A percentile compares a stretch with the other conserved stretches of the same genome.
Evolutionary conservation across 2,888 invertebrate genomes (phyloP).

Genomic region (Drosophila maculinotata): DNA sequence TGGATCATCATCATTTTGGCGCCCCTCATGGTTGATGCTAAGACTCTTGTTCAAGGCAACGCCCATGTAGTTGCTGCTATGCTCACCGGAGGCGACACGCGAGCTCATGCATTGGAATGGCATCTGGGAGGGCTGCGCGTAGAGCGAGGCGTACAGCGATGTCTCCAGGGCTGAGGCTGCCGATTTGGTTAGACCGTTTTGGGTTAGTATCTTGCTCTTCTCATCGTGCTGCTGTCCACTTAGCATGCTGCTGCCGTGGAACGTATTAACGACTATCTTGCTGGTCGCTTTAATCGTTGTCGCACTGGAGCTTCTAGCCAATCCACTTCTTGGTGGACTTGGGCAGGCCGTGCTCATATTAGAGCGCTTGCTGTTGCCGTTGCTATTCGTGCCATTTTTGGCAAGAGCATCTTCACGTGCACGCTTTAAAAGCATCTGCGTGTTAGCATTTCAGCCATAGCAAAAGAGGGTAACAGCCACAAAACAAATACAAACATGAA

Average conservation of each 20-base stretch:
- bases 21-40: conserved; percentile 31
- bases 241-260: conserved; percentile 84
- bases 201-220: conserved; percentile 79
- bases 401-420: conserved; percentile 78
- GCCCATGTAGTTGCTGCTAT: conserved; percentile 59
- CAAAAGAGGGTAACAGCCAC: conserved; percentile 40
- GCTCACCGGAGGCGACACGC: conserved; percentile 54
- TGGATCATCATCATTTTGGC: conserved; percentile 79
- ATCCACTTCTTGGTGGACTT: conserved; percentile 35
- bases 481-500: not conserved
- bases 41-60: conserved; percentile 68
- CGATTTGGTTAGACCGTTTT: conserved; percentile 81
- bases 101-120: conserved; percentile 33
- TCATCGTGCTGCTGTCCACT: conserved; percentile 79
- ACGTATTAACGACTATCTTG: conserved; percentile 84
- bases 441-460: conserved; percentile 58
- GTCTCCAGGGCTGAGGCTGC: conserved; percentile 81
- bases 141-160: conserved; percentile 79
- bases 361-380: conserved; percentile 52
- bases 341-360: conserved; percentile 10
- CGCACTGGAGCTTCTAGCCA: conserved; percentile 47
- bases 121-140: conserved; percentile 65
- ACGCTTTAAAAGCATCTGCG: conserved; percentile 84
- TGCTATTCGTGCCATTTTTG: conserved; percentile 52
- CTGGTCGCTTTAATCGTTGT: conserved; percentile 65